Evolutionary conservation across 2,888 invertebrate species (phyloP), one percentile per base, ranked within the genome.

Genomic region (Netelia fuscicornis): DNA sequence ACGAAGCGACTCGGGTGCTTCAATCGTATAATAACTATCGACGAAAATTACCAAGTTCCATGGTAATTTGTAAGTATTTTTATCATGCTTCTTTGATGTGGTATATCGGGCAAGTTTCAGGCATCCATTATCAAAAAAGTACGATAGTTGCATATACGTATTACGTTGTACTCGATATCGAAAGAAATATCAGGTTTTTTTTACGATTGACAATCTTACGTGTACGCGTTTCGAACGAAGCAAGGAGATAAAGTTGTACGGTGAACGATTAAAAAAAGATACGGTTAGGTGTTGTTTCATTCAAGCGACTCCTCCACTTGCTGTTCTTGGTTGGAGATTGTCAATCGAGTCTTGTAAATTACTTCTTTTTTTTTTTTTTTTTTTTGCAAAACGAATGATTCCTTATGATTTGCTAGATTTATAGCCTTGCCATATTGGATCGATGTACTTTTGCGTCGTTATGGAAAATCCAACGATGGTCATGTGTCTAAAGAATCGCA

Each of bases 61-160:
- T 65, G 60, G 62, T 68, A 42, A 44, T 82, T 84, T 65, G 58
- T 84, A 74, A 44, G 37, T 70, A 60, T 79, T 85, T 83, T 76
- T 86, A 80, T 70, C 76, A 70, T 58, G 76, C 83, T 76, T 84
- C 71, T 83, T 77, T 72, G 83, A 72, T 83, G 71, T 84, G 84
- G 68, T 52, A 56, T 83, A 68, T 81, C 60, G 70, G 60, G 6
- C 5, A 37, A 60, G 54, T 25, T 17, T 9, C 20, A 30, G 64
- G 44, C 17, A 20, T 54, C 44, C 17, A 74, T 68, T 20, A 72
- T 77, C 62, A 56, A 78, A 81, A 70, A 84, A 78, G 68, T 78
- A 64, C 23, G 72, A 77, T 76, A 84, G 54, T 67, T 56, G 13
- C 42, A 72, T 54, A 60, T 20, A 67, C 54, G 11, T 58, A 44